Percentiles rank a stretch among this genome's conserved stretches.
Evolutionary conservation across 2,888 invertebrate species (phyloP).

Genomic region (Chaetoderma sp.): DNA sequence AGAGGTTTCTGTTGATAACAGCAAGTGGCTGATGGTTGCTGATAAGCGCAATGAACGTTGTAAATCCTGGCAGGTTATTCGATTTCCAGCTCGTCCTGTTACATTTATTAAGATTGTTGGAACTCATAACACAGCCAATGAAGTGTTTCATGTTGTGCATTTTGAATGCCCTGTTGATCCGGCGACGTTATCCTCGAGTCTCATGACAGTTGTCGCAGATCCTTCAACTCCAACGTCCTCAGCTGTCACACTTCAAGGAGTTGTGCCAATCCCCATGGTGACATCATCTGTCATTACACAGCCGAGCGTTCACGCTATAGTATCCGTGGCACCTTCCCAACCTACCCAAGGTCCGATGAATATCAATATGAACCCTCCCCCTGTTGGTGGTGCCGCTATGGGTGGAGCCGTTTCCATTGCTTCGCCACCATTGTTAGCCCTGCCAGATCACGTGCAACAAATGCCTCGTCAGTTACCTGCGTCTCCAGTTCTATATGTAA

Average conservation of each 20-base stretch:
- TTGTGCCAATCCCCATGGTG: too few species aligned
- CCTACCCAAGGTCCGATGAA: not conserved
- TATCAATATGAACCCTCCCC: not conserved
- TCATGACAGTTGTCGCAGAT: too few species aligned
- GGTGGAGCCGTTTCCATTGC: not conserved
- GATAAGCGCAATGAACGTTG: constrained; percentile 89
- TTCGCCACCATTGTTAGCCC: not conserved
- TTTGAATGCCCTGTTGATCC: constrained; percentile 86
- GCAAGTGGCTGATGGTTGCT: constrained; percentile 77
- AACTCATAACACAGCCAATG: constrained; percentile 96
- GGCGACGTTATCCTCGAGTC: not conserved
- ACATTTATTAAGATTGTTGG: constrained; percentile 96
- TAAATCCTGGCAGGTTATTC: constrained; percentile 93
- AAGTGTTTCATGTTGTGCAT: constrained; percentile 97
- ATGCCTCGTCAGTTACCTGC: not conserved
- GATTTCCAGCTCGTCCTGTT: constrained; percentile 86
- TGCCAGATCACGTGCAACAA: not conserved
- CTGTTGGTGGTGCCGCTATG: too few species aligned
- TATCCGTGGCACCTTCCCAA: too few species aligned
- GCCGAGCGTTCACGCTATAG: too few species aligned
- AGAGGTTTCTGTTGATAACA: constrained; percentile 71
- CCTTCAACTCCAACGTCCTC: too few species aligned
- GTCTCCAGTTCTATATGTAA: not conserved
- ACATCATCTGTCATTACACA: too few species aligned
- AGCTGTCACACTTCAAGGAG: too few species aligned